Conservation (phyloP, 2,797 vertebrate species). For the Enteromius unitaeniatus region DNA sequence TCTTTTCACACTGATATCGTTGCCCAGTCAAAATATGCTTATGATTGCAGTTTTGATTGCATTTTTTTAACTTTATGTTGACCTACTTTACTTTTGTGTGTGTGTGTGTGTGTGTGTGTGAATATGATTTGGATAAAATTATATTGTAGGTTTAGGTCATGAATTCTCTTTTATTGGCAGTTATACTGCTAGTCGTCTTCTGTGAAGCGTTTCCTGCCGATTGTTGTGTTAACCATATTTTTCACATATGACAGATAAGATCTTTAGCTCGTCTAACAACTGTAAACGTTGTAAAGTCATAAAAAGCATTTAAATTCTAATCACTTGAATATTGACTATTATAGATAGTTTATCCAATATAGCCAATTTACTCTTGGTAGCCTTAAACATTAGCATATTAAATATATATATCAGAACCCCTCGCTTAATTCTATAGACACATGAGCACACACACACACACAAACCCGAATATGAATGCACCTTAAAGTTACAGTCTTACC, state of each 20-base stretch:
- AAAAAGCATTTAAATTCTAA: neutral
- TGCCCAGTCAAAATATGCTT: neutral
- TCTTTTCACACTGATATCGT: neutral
- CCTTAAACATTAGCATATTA: neutral
- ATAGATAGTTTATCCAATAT: too few species aligned
- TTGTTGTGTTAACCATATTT: neutral
- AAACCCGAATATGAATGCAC: neutral
- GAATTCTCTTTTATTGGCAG: neutral
- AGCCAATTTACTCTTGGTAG: neutral
- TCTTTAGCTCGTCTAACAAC: too few species aligned
- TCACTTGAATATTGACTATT: neutral
- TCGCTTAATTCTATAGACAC: neutral
- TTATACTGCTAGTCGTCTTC: neutral
- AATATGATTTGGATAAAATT: too few species aligned
- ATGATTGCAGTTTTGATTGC: neutral
- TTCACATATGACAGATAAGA: neutral
- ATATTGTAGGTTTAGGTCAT: neutral
- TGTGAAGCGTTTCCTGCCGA: neutral
- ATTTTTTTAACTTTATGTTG: neutral
- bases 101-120: too few species aligned
- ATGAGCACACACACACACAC: neutral
- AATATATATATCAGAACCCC: neutral
- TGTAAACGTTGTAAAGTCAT: neutral
- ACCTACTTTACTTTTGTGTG: too few species aligned
- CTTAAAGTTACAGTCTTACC: neutral